phyloP scores from a whole-genome alignment of 2,888 invertebrate species.

The Bembecia ichneumoniformis region DNA sequence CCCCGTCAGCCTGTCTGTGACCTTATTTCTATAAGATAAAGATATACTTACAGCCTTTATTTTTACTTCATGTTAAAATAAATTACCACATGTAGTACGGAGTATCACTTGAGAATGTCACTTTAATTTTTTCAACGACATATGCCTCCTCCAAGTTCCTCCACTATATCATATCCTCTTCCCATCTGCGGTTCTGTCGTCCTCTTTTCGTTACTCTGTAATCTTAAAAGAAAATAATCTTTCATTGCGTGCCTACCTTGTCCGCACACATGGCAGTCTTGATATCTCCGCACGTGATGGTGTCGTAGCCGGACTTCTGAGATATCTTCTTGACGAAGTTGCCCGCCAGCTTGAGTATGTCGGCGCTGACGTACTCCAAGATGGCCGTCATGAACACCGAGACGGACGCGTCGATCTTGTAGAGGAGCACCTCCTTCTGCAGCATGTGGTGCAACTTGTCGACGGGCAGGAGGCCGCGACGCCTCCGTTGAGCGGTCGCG shows the following conservation, averaged over 20 bases:
- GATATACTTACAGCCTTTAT: too few relatives aligned
- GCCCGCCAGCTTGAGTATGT: conserved; percentile 95
- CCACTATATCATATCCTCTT: background rate
- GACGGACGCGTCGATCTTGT: conserved; percentile 90
- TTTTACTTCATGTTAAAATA: too few relatives aligned
- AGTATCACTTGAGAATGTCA: too few relatives aligned
- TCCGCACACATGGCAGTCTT: conserved; percentile 98
- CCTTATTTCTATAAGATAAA: too few relatives aligned
- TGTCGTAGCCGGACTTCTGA: conserved; percentile 72
- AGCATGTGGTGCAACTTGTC: conserved; percentile 92
- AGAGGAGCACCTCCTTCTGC: conserved; percentile 81
- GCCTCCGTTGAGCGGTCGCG: conserved; percentile 83
- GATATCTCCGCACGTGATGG: conserved; percentile 93
- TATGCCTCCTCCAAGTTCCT: too few relatives aligned
- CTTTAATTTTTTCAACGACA: too few relatives aligned
- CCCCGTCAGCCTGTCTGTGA: too few relatives aligned
- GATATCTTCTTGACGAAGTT: conserved; percentile 98
- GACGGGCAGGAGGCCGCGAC: conserved; percentile 83
- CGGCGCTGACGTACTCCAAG: conserved; percentile 94
- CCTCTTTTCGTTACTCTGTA: background rate
- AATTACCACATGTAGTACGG: too few relatives aligned
- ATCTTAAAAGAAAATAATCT: background rate
- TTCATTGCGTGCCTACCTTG: conserved; percentile 81
- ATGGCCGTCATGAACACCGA: conserved; percentile 93
- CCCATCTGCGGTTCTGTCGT: background rate